Conservation (phyloP, 2,113 vertebrate genomes). For the Merops nubicus region DNA sequence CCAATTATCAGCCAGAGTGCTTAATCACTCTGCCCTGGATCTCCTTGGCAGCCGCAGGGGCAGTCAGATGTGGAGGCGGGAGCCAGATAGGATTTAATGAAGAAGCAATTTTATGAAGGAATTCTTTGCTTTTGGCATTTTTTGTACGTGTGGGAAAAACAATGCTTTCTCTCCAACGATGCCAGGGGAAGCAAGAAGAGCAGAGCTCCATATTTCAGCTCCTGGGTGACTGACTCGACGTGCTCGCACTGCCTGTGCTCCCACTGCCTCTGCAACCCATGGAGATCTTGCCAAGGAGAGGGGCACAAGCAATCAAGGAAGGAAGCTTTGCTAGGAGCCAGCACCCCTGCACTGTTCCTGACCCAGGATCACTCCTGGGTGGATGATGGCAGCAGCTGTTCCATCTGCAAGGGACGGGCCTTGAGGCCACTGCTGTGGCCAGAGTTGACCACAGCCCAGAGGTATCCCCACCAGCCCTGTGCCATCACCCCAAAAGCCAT, state of each 20-base stretch:
- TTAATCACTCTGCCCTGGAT: slow-evolving; percentile 39
- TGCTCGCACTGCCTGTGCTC: neutral
- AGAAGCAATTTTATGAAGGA: slow-evolving; percentile 34
- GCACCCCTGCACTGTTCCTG: neutral
- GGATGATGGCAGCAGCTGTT: neutral
- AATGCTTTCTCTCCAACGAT: neutral
- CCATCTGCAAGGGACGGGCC: neutral
- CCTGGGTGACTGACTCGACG: fast-evolving
- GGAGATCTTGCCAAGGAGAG: neutral
- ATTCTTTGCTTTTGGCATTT: slow-evolving; percentile 38
- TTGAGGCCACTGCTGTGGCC: neutral
- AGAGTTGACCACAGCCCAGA: neutral
- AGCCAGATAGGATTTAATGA: slow-evolving; percentile 54
- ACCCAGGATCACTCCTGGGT: neutral
- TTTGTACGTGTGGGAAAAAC: slow-evolving; percentile 19
- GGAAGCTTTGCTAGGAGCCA: neutral
- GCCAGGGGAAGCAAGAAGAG: neutral
- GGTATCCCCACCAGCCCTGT: fast-evolving
- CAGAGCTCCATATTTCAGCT: neutral
- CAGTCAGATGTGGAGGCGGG: slow-evolving; percentile 1
- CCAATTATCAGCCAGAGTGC: neutral
- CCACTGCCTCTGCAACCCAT: neutral
- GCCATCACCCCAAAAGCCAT: neutral
- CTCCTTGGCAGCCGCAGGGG: neutral
- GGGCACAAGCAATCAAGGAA: fast-evolving